A percentile compares a stretch with the other conserved stretches of the same genome.
Conservation (phyloP, 2,888 invertebrate genomes). For the Agrotis exclamationis region DNA sequence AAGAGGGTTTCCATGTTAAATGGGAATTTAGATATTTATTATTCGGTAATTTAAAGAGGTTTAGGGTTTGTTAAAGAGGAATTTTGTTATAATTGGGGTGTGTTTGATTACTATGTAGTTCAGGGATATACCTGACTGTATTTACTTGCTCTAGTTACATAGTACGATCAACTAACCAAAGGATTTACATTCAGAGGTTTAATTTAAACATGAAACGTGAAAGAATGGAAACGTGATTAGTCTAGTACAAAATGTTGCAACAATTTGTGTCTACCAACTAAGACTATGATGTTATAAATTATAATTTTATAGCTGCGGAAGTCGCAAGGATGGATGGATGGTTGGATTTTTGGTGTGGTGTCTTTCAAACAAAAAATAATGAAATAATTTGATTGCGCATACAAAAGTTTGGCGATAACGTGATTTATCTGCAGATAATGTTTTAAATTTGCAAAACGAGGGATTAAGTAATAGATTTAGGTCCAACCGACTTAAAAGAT, state of each 20-base stretch:
- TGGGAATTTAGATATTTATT: slow-evolving; percentile 37
- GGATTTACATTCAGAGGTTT: too few relatives aligned
- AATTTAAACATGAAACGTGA: too few relatives aligned
- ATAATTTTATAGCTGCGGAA: too few relatives aligned
- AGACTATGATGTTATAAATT: too few relatives aligned
- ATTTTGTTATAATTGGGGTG: neutral
- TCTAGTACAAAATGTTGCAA: too few relatives aligned
- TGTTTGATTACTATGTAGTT: neutral
- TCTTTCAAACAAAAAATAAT: too few relatives aligned
- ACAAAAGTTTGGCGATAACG: neutral
- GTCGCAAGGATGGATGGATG: too few relatives aligned
- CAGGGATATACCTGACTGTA: neutral
- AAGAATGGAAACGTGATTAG: too few relatives aligned
- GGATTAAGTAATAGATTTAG: neutral
- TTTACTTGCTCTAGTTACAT: neutral
- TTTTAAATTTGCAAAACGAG: slow-evolving; percentile 12
- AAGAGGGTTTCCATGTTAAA: slow-evolving; percentile 53
- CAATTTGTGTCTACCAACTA: too few relatives aligned
- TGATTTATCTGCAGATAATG: slow-evolving; percentile 6
- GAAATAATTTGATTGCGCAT: too few relatives aligned
- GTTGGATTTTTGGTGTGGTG: too few relatives aligned
- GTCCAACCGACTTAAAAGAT: neutral
- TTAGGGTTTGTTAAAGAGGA: neutral
- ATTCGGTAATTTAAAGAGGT: slow-evolving; percentile 32
- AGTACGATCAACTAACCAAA: too few relatives aligned